Base-by-base conservation (phyloP, 2,113 vertebrate genomes). In the Plecotus auritus region DNA sequence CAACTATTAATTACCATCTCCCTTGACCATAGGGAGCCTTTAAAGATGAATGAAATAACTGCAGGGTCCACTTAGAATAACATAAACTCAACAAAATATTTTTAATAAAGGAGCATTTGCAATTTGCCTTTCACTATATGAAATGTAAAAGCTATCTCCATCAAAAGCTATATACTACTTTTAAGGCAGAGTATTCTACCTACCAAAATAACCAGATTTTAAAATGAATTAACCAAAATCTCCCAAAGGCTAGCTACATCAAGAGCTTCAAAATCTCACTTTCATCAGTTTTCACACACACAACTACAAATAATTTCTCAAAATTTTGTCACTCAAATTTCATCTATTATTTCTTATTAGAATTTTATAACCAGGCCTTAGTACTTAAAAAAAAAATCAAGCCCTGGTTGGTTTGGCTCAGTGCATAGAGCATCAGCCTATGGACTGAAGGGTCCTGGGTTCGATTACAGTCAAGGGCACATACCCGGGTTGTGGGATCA, bases 151-250 rank as follows among this genome's bases (percentile, higher is more conserved):
- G 45, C 32, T 61, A 59, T 77, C 56, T 17, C 40, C 87, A 82
- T 49, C 47, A 56, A 56, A 56, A 56, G 54, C 49, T 22, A 56
- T 56, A 56, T 56, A 82, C 14, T 82, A 35, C 32, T 40, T 54
- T 74, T 86, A 94, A 90, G 11, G 12, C 28, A 87, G 1, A 88
- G 14, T 93, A 74, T 61, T 72, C 74, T 82, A 80, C 8, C 40
- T 86, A 85, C 30, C 17, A 90, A 85, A 85, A 84, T 40, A 86
- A 93, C 49, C 26, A 80, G n/a, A 82, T 93, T 97, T 89, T 35
- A 87, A 92, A 93, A 83, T 78, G 16, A 94, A 91, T 37, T 93
- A 37, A 81, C 22, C 61, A 94, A 95, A 94, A 73, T 88, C 37
- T 90, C 35, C 72, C 70, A 96, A 77, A 81, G 51, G 7, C 35